Conservation (phyloP, 2,113 vertebrate species). For the Plotosus lineatus region DNA sequence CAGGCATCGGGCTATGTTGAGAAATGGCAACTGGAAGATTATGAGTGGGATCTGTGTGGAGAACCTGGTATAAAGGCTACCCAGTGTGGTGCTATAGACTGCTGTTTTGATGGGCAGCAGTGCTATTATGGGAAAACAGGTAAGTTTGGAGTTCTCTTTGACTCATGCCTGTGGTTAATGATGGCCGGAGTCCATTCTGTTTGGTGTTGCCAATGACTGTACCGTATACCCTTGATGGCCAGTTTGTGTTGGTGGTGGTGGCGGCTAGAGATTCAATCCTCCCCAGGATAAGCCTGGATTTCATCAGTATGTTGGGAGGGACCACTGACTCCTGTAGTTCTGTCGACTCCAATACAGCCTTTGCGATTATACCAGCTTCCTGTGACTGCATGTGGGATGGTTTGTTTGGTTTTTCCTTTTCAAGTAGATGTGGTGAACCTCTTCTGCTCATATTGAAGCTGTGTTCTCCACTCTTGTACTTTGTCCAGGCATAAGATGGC, state of each 20-base stretch:
- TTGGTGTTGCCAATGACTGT: conserved; percentile 25
- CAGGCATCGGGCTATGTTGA: too few species aligned
- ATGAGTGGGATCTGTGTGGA: conserved; percentile 27
- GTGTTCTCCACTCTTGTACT: not conserved
- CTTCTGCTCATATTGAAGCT: too few species aligned
- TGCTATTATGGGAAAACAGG: conserved; percentile 45
- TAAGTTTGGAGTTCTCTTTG: not conserved
- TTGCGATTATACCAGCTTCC: conserved; percentile 37
- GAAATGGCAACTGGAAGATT: conserved; percentile 21
- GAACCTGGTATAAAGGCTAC: conserved; percentile 17
- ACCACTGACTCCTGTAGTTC: not conserved
- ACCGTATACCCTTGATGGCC: too few species aligned
- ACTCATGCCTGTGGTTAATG: not conserved
- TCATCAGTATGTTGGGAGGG: conserved; percentile 13
- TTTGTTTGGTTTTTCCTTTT: not conserved
- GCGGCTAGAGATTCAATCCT: conserved; percentile 28
- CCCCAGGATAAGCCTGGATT: conserved; percentile 30
- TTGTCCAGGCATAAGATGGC: conserved; percentile 59
- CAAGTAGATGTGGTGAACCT: too few species aligned
- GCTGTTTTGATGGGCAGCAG: too few species aligned
- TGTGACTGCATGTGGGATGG: conserved; percentile 27
- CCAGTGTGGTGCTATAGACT: conserved; percentile 38
- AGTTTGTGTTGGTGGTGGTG: too few species aligned
- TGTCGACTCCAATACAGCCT: not conserved
- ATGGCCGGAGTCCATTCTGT: not conserved